Evolutionary conservation across 2,113 vertebrate genomes (phyloP), one percentile per base, ranked within the genome.

Genomic region (Mesitornis unicolor): DNA sequence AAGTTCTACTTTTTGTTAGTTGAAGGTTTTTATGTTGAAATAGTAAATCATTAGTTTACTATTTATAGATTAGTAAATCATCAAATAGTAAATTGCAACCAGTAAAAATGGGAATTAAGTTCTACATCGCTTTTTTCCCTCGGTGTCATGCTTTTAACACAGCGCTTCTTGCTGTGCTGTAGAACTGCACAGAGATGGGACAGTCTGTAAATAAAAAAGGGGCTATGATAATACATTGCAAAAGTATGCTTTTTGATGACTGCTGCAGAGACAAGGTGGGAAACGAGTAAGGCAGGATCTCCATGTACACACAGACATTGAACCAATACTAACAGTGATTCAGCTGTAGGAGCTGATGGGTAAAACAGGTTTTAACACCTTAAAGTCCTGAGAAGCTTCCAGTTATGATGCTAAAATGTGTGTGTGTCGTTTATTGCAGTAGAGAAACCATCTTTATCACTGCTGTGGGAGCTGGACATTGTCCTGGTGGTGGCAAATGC

Each of bases 121-220:
- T 16, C 35, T 56, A 11, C 4, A 2, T 79, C 75, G 40, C 17
- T 29, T 56, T 75, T 75, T 50, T 50, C 4, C 36, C 25, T 65
- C 0, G 0, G 3, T 40, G 33, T 45, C 26, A n/a, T 53, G 13
- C 28, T 51, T 84, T 7, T 15, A 76, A 22, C 53, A 25, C 22
- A 33, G 22, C 3, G 1, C 26, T 79, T 68, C n/a, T 24, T 50
- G 56, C 14, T 0, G 0, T 43, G 43, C 25, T 70, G 20, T 24
- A 24, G 57, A 70, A 31, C 17, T 64, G 73, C 2, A 0, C 7
- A 47, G 43, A 43, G 61, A 12, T 63, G 26, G 29, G 40, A 31
- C 35, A 50, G 51, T 6, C 50, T 53, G 29, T 48, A 73, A 38
- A 73, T 31, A 16, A 45, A 67, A 78, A 40, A 38, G 21, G 6